Conservation (phyloP, 2,113 vertebrate species). For the Mirza zaza region DNA sequence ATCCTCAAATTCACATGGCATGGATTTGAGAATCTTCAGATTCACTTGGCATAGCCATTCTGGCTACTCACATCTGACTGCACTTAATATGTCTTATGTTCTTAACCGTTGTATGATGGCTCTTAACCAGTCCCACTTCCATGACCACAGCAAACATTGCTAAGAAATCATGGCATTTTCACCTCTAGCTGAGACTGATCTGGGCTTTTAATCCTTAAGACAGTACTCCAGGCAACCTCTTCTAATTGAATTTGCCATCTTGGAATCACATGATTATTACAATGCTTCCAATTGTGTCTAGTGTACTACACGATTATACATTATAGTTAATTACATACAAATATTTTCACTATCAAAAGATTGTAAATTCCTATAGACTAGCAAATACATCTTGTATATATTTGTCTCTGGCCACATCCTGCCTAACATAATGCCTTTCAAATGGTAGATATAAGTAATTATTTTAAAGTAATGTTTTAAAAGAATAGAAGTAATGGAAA, state of each 20-base stretch:
- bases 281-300: not conserved
- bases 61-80: not conserved
- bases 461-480: not conserved
- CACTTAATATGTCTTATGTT: not conserved
- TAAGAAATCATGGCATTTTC: not conserved
- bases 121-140: not conserved
- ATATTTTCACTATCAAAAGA: not conserved
- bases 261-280: slow-evolving; percentile 7
- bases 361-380: not conserved
- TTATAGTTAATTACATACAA: not conserved
- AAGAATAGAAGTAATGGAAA: not conserved
- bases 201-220: not conserved
- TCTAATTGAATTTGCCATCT: not conserved
- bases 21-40: not conserved
- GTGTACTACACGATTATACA: not conserved
- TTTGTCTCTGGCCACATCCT: not conserved
- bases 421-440: not conserved
- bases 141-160: not conserved
- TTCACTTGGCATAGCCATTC: not conserved
- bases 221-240: not conserved
- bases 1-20: not conserved
- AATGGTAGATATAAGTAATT: not conserved
- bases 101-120: not conserved
- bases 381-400: not conserved
- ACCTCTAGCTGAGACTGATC: not conserved